A percentile compares a stretch with the other conserved stretches of the same genome.
Evolutionary conservation across 1,140 invertebrate species (phyloP).

Genomic region (Zaprionus vittiger): DNA sequence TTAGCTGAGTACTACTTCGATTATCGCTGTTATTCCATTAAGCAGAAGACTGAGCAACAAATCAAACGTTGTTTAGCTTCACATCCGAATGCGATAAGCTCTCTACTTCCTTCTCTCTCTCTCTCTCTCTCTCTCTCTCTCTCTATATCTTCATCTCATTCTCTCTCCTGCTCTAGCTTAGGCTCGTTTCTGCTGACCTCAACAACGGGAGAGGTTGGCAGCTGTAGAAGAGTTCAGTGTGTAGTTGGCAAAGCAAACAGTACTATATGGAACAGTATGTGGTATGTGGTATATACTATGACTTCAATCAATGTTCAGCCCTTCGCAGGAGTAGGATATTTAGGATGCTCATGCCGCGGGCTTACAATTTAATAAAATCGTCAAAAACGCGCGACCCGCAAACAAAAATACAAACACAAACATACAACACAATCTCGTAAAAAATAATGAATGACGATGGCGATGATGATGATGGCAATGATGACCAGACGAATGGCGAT

Average conservation of each 20-base stretch:
- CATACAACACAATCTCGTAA: constrained; percentile 2
- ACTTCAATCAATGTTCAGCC: neutral
- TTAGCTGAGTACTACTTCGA: neutral
- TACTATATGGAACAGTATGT: neutral
- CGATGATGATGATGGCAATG: constrained; percentile 29
- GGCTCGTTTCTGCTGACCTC: neutral
- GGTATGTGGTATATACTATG: neutral
- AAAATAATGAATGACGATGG: constrained; percentile 10
- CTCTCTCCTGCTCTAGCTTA: neutral
- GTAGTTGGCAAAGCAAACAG: neutral
- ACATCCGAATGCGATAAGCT: neutral
- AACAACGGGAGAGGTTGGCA: neutral
- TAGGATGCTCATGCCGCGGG: neutral
- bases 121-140: neutral
- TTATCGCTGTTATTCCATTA: neutral
- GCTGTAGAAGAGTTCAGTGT: neutral
- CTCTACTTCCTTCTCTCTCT: neutral
- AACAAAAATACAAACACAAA: neutral
- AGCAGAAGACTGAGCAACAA: neutral
- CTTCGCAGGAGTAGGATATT: neutral
- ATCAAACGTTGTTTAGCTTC: neutral
- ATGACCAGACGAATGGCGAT: constrained; percentile 6
- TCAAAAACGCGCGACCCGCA: constrained; percentile 17
- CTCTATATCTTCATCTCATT: neutral
- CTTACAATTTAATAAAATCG: constrained; percentile 40